Evolutionary conservation across 2,113 vertebrate genomes (phyloP).

Genomic region (Cyanoliseus patagonus): DNA sequence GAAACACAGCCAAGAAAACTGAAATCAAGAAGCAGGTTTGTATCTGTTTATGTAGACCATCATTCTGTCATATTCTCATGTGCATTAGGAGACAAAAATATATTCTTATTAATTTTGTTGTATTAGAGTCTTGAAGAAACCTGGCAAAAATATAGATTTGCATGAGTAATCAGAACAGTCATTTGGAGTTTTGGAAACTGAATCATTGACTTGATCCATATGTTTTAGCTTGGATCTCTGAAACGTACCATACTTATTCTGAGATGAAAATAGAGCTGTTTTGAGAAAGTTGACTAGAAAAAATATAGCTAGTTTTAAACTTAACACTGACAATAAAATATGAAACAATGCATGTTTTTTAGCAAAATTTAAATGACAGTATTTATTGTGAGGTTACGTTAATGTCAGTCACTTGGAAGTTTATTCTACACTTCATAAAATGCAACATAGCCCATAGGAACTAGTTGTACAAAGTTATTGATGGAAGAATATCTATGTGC

Average conservation of each 20-base stretch:
- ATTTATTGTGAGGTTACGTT: background rate
- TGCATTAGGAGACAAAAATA: constrained; percentile 33
- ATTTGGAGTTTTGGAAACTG: constrained; percentile 55
- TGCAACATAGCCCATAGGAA: background rate
- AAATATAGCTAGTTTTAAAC: background rate
- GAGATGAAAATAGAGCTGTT: background rate
- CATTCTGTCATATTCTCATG: background rate
- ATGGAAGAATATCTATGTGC: background rate
- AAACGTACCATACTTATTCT: background rate
- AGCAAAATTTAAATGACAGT: background rate
- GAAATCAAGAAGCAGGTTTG: constrained; percentile 50
- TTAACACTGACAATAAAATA: background rate
- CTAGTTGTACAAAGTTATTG: background rate
- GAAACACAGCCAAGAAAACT: constrained; percentile 22
- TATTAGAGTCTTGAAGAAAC: constrained; percentile 10
- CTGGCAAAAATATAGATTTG: constrained; percentile 53
- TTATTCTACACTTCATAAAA: background rate
- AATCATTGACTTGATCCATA: constrained; percentile 40
- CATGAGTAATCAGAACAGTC: constrained; percentile 46
- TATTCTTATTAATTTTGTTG: constrained; percentile 7
- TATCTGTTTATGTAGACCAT: background rate
- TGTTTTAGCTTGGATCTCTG: constrained; percentile 23
- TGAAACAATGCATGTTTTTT: background rate
- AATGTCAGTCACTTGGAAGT: background rate
- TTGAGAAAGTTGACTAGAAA: background rate